These are phyloP conservation scores for Netelia inedita DNA, from an alignment of 2,888 invertebrate species.

Conservation along the genomic window DNA sequence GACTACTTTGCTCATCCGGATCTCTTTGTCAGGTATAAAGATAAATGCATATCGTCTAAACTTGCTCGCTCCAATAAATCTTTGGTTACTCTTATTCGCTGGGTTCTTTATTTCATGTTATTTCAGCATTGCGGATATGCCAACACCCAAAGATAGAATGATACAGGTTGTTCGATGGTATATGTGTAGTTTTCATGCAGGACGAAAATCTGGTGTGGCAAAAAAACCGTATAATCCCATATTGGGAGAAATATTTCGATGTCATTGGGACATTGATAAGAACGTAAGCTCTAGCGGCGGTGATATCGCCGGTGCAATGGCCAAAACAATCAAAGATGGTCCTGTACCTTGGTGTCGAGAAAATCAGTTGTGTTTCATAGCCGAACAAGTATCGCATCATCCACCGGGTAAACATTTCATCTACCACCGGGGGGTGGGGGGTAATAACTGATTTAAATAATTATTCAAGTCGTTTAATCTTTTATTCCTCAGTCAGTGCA, in stretches of 20 bases:
- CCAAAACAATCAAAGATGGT: constrained; percentile 89
- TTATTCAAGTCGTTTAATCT: constrained; percentile 15
- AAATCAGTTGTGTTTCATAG: constrained; percentile 96
- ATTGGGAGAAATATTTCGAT: constrained; percentile 97
- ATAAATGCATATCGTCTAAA: not conserved
- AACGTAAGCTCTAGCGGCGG: constrained; percentile 61
- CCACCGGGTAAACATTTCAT: constrained; percentile 91
- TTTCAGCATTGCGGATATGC: constrained; percentile 94
- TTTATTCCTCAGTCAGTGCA: constrained; percentile 92
- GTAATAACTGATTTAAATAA: not conserved
- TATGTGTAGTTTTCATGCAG: constrained; percentile 99
- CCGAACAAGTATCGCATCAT: constrained; percentile 99
- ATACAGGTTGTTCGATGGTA: constrained; percentile 98
- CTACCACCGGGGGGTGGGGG: not conserved
- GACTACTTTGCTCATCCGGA: constrained; percentile 99
- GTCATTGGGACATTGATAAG: constrained; percentile 92
- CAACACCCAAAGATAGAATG: constrained; percentile 95
- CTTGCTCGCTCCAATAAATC: not conserved
- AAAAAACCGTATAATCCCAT: constrained; percentile 99
- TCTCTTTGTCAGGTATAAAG: constrained; percentile 93
- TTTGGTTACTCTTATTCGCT: not conserved
- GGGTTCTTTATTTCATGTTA: constrained; percentile 37
- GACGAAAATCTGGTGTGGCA: constrained; percentile 97
- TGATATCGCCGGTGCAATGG: constrained; percentile 38
- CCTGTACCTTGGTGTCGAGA: constrained; percentile 96